Conservation (phyloP, 2,113 vertebrate species). For the Mungos mungo region DNA sequence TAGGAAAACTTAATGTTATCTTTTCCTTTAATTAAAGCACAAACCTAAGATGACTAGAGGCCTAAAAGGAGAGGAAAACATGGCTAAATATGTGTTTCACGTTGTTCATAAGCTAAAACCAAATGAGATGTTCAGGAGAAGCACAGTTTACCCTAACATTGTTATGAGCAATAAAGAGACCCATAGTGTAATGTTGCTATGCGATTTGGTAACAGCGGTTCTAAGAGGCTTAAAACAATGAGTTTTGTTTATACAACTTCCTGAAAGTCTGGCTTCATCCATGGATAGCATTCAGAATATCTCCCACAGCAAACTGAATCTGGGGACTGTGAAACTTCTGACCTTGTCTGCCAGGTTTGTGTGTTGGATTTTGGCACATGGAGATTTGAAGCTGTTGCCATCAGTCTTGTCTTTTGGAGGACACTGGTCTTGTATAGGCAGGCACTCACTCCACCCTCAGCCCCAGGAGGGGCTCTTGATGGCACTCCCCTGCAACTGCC, state of each 20-base stretch:
- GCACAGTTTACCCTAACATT: not conserved
- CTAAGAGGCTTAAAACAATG: not conserved
- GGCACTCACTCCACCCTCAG: not conserved
- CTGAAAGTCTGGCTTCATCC: not conserved
- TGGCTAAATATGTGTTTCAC: not conserved
- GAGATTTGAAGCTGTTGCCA: not conserved
- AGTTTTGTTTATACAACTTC: not conserved
- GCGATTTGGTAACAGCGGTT: not conserved
- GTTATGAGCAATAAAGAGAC: not conserved
- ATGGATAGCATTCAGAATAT: not conserved
- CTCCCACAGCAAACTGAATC: not conserved
- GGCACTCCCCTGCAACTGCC: rapidly evolving
- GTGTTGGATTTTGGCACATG: not conserved
- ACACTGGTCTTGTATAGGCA: not conserved
- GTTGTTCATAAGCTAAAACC: not conserved
- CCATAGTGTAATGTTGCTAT: not conserved
- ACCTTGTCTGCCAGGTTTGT: not conserved
- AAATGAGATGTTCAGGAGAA: not conserved
- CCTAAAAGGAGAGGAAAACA: not conserved
- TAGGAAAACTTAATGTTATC: not conserved
- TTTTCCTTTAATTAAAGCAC: conserved; percentile 24
- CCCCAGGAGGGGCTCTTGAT: not conserved
- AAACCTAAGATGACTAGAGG: not conserved
- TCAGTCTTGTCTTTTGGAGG: not conserved
- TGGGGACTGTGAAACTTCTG: not conserved